Evolutionary conservation across 2,797 vertebrate species (phyloP).

Genomic region (Phoebastria nigripes): DNA sequence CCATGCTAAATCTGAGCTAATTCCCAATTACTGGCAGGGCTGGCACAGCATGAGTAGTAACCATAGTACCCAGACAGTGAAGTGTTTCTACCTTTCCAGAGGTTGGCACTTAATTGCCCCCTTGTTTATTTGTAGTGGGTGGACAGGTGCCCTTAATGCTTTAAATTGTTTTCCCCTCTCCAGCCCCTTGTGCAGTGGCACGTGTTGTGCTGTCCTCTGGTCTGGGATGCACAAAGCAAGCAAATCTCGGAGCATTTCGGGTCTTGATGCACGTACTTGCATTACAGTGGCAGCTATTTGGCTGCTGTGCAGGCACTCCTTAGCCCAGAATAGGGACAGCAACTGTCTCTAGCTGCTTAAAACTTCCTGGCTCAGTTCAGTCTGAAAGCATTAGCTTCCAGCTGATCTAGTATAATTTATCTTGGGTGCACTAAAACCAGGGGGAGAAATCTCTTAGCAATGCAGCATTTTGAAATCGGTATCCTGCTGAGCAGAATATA

Average conservation of each 20-base stretch:
- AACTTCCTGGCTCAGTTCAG: not conserved
- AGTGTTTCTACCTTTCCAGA: not conserved
- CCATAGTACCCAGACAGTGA: not conserved
- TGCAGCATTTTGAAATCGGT: not conserved
- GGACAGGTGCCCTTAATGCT: not conserved
- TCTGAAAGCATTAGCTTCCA: not conserved
- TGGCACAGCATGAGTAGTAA: not conserved
- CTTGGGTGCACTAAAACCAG: not conserved
- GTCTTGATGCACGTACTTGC: fast-evolving
- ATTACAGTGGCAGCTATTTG: not conserved
- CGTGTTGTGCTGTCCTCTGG: not conserved
- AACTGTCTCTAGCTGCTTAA: not conserved
- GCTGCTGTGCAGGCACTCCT: not conserved
- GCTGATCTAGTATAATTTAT: not conserved
- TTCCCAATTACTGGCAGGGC: not conserved
- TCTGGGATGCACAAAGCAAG: not conserved
- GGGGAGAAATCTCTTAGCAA: not conserved
- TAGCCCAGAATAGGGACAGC: not conserved
- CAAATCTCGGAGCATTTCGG: fast-evolving
- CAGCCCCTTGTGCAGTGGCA: not conserved
- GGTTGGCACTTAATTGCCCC: not conserved
- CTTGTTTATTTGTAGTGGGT: not conserved
- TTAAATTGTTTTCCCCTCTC: not conserved
- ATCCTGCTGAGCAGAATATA: not conserved
- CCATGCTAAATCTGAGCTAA: not conserved